phyloP scores from a whole-genome alignment of 2,113 vertebrate species.

The Pelecanoides urinatrix region DNA sequence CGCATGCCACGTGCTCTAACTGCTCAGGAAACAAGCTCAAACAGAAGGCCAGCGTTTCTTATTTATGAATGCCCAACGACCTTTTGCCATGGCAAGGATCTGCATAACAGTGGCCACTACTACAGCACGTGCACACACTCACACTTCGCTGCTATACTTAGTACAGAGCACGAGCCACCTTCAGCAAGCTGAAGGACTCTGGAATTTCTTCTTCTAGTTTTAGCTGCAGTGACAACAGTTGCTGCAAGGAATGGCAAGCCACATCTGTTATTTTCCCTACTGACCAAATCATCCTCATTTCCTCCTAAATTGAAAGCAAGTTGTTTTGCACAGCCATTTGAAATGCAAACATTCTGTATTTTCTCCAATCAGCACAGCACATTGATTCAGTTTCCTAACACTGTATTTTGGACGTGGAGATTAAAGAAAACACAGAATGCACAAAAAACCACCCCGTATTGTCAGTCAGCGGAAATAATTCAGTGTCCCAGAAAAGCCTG shows the following conservation, averaged over 20 bases:
- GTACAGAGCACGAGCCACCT: background rate
- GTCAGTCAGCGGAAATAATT: background rate
- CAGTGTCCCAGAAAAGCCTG: conserved; percentile 31
- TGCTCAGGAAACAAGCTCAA: background rate
- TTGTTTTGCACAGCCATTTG: background rate
- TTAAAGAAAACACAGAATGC: background rate
- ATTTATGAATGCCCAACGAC: background rate
- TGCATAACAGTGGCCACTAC: background rate
- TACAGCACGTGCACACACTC: background rate
- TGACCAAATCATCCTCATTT: background rate
- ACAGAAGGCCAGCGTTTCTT: background rate
- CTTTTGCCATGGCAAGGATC: accelerated
- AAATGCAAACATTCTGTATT: background rate
- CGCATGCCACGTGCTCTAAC: accelerated
- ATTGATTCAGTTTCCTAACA: background rate
- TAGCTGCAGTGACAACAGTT: background rate
- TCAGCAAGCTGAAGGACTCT: background rate
- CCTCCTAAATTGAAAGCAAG: background rate
- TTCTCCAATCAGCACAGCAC: background rate
- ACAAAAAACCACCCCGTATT: background rate
- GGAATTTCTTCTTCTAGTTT: background rate
- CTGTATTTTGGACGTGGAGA: background rate
- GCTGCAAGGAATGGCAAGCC: background rate
- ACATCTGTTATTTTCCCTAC: background rate
- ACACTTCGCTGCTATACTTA: background rate